Conservation (phyloP, 1,140 invertebrate species). For the Pseudomyrmex concolor region DNA sequence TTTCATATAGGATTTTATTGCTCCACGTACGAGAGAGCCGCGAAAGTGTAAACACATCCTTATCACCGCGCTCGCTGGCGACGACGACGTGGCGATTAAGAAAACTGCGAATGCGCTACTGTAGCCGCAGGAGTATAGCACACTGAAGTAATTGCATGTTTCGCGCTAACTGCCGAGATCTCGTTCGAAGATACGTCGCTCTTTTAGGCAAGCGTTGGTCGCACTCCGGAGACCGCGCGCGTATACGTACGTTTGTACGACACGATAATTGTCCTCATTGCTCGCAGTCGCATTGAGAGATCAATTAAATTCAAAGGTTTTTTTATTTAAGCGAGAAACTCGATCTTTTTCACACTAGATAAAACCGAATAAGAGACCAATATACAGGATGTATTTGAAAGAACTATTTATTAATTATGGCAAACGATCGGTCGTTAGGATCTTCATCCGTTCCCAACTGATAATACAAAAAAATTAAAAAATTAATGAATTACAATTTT, state of each 20-base stretch:
- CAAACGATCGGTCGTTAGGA: too few species aligned
- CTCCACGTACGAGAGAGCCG: neutral
- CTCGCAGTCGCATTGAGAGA: neutral
- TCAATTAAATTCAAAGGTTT: conserved; percentile 4
- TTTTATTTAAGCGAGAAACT: neutral
- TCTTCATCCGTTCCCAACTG: too few species aligned
- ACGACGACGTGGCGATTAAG: conserved; percentile 17
- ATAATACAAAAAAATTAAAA: too few species aligned
- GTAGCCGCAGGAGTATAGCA: neutral
- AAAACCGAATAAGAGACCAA: too few species aligned
- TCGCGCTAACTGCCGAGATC: conserved; percentile 21
- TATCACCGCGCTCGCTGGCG: neutral
- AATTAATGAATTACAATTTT: too few species aligned
- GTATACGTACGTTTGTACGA: neutral
- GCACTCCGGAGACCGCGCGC: neutral
- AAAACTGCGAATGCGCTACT: conserved; percentile 41
- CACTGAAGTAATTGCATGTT: neutral
- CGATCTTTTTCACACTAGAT: too few species aligned
- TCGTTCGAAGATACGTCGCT: conserved; percentile 10
- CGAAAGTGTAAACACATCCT: conserved; percentile 50
- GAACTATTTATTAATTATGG: too few species aligned
- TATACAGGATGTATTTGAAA: too few species aligned
- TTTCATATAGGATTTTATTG: conserved; percentile 66
- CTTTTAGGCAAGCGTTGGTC: conserved; percentile 19
- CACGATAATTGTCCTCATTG: neutral